These are phyloP conservation scores for Microctenopoma stevenorrisi DNA, from an alignment of 2,797 vertebrate genomes.

Conservation along the genomic window DNA sequence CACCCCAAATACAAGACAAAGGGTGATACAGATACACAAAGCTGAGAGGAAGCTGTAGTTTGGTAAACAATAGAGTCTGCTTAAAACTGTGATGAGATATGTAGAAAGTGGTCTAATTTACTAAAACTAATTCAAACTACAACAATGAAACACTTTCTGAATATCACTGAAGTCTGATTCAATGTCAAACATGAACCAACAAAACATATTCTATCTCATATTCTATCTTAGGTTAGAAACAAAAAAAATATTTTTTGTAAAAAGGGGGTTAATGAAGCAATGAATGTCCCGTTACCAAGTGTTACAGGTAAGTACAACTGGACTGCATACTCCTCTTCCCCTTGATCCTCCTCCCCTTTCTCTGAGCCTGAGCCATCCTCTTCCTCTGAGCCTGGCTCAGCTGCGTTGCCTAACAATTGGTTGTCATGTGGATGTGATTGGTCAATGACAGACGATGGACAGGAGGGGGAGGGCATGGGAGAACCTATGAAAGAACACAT, in stretches of 20 bases:
- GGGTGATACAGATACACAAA: conserved; percentile 1
- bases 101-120: conserved; percentile 14
- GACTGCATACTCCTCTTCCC: conserved; percentile 69
- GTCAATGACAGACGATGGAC: conserved; percentile 78
- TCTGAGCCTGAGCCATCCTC: conserved; percentile 51
- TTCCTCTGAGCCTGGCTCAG: conserved; percentile 65
- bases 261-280: conserved; percentile 14
- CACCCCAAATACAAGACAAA: too few relatives aligned
- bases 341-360: conserved; percentile 49
- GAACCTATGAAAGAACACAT: conserved; percentile 71
- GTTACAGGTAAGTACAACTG: conserved; percentile 74
- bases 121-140: not conserved
- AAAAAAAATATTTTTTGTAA: not conserved
- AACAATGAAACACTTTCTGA: too few relatives aligned
- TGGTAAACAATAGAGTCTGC: conserved; percentile 11
- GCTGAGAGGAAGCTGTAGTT: not conserved
- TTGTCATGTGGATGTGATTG: conserved; percentile 76
- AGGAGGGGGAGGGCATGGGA: conserved; percentile 79
- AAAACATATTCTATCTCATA: not conserved
- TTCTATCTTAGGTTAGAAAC: not conserved
- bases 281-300: conserved; percentile 69
- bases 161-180: not conserved
- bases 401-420: conserved; percentile 62
- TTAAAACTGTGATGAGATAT: conserved; percentile 8
- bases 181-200: not conserved